A percentile compares a stretch with the other conserved stretches of the same genome.
Conservation (phyloP, 2,888 invertebrate species). For the Falcaria lacertinaria region DNA sequence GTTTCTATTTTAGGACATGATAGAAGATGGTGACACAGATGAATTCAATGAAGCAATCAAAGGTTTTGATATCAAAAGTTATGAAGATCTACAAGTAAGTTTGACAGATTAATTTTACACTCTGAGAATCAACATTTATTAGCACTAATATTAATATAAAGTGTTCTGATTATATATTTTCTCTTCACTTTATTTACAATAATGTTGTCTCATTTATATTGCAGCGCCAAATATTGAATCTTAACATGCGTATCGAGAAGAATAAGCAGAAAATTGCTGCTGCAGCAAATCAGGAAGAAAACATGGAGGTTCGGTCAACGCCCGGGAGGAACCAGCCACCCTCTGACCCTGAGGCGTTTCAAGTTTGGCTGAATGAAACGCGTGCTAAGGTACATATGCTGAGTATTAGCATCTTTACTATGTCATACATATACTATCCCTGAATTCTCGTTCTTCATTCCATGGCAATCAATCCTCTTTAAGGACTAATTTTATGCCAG, state of each 20-base stretch:
- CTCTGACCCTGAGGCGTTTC: slow-evolving; percentile 66
- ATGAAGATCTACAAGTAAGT: slow-evolving; percentile 88
- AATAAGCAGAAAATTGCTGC: slow-evolving; percentile 87
- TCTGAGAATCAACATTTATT: too few species aligned
- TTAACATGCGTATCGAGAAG: slow-evolving; percentile 87
- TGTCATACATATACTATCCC: too few species aligned
- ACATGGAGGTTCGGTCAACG: slow-evolving; percentile 42
- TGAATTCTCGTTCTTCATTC: too few species aligned
- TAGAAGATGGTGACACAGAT: slow-evolving; percentile 87
- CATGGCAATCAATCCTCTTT: too few species aligned
- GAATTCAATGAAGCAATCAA: slow-evolving; percentile 87
- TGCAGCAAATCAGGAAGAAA: slow-evolving; percentile 83
- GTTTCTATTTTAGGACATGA: slow-evolving; percentile 57
- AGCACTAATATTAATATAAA: too few species aligned
- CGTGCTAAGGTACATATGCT: slow-evolving; percentile 85
- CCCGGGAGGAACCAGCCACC: slow-evolving; percentile 64
- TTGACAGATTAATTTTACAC: too few species aligned
- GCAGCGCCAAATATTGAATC: slow-evolving; percentile 80
- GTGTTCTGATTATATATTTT: too few species aligned
- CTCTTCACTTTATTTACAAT: too few species aligned
- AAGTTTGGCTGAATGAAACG: slow-evolving; percentile 77
- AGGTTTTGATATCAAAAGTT: slow-evolving; percentile 86
- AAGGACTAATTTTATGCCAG: too few species aligned
- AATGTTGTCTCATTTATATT: too few species aligned
- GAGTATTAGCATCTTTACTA: too few species aligned